Percentiles rank a stretch among this genome's conserved stretches.
Conservation (phyloP, 2,797 vertebrate species). For the Galaxias olidus region DNA sequence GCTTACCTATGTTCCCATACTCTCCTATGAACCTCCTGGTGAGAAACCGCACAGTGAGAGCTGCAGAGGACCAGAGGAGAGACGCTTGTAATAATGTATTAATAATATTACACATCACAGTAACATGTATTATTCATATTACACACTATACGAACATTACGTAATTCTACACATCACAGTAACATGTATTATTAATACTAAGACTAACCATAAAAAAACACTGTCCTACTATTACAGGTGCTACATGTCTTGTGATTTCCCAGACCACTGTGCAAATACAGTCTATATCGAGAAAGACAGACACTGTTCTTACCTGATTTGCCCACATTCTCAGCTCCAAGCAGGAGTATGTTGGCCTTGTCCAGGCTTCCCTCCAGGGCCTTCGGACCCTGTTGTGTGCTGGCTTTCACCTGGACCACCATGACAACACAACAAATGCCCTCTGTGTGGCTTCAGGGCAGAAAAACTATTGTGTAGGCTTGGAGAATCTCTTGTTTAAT, state of each 20-base stretch:
- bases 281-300: neutral
- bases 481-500: too few relatives aligned
- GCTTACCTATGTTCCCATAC: conserved; percentile 70
- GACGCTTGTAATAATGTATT: neutral
- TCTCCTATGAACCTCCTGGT: conserved; percentile 72
- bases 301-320: conserved; percentile 62
- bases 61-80: conserved; percentile 43
- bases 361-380: conserved; percentile 55
- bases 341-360: conserved; percentile 69
- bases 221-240: too few relatives aligned
- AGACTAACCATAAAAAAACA: too few relatives aligned
- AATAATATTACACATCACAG: too few relatives aligned
- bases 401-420: conserved; percentile 58
- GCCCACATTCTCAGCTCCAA: conserved; percentile 69
- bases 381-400: conserved; percentile 39
- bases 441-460: neutral
- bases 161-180: too few relatives aligned
- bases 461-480: too few relatives aligned
- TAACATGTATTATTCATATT: too few relatives aligned
- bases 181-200: too few relatives aligned
- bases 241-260: too few relatives aligned
- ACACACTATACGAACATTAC: too few relatives aligned
- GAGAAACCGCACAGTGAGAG: conserved; percentile 68
- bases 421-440: conserved; percentile 30
- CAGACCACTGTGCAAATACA: neutral